Percentiles rank a stretch among this genome's conserved stretches.
phyloP scores from a whole-genome alignment of 1,140 invertebrate species.

The Popillia japonica region DNA sequence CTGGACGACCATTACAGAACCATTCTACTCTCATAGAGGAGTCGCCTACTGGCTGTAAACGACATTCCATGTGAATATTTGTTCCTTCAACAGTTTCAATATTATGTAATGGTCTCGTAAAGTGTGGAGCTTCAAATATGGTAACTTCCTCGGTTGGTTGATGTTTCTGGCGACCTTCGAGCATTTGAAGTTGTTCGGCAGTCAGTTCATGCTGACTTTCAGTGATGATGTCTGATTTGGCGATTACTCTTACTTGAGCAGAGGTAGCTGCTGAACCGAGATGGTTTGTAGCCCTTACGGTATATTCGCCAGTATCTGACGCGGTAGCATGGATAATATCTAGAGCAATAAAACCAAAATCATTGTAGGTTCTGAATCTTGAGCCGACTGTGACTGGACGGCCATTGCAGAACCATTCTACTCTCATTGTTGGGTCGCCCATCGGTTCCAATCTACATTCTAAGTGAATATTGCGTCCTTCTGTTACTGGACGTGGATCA shows the following conservation, averaged over 20 bases:
- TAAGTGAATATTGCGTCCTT: constrained; percentile 91
- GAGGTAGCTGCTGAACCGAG: constrained; percentile 92
- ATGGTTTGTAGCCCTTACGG: constrained; percentile 89
- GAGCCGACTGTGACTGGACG: constrained; percentile 86
- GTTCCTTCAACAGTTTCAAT: constrained; percentile 91
- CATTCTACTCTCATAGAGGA: constrained; percentile 96
- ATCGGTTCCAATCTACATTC: constrained; percentile 92
- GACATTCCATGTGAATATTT: constrained; percentile 92
- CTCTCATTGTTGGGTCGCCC: constrained; percentile 94
- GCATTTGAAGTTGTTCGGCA: constrained; percentile 91
- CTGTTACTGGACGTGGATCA: constrained; percentile 82
- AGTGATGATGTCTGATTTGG: constrained; percentile 85
- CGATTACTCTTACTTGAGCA: constrained; percentile 85
- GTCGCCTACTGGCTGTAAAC: constrained; percentile 93
- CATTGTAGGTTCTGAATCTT: constrained; percentile 92
- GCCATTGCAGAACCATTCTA: constrained; percentile 96
- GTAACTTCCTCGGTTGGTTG: constrained; percentile 79
- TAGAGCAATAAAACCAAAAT: constrained; percentile 92
- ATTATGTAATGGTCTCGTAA: constrained; percentile 87
- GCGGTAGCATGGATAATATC: constrained; percentile 89
- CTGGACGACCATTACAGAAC: constrained; percentile 92
- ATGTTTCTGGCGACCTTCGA: constrained; percentile 87
- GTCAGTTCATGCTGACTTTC: constrained; percentile 96
- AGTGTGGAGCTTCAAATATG: constrained; percentile 83
- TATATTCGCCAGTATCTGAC: constrained; percentile 93